phyloP scores from a whole-genome alignment of 2,888 invertebrate genomes.

The Chelonus formosanus region DNA sequence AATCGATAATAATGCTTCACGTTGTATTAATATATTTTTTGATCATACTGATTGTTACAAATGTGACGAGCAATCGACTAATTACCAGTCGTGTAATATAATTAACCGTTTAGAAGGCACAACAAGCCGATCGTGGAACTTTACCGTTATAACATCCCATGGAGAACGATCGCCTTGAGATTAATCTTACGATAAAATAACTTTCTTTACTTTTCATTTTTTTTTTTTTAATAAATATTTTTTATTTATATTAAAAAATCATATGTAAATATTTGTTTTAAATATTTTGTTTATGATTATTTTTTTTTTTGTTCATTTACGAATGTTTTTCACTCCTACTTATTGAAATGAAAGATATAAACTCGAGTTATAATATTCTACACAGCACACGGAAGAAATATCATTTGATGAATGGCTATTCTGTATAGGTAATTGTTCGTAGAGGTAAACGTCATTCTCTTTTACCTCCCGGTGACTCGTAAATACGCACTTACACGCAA shows the following conservation, averaged over 20 bases:
- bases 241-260: not conserved
- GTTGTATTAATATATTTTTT: no score
- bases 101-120: slow-evolving; percentile 49
- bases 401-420: no score
- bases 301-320: not conserved
- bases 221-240: slow-evolving; percentile 26
- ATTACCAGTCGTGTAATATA: slow-evolving; percentile 55
- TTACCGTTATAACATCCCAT: slow-evolving; percentile 56
- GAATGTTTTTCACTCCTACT: no score
- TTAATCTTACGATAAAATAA: slow-evolving; percentile 39
- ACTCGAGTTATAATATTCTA: no score
- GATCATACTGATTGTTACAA: not conserved
- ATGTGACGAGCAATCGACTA: slow-evolving; percentile 44
- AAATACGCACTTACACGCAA: no score
- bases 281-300: not conserved
- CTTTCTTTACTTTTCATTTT: slow-evolving; percentile 27
- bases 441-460: no score
- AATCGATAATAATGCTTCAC: no score
- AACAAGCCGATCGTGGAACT: slow-evolving; percentile 46
- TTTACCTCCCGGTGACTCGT: no score
- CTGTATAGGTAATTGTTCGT: no score
- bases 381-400: no score
- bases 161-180: slow-evolving; percentile 34
- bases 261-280: no score
- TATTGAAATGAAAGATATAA: no score